phyloP scores from a whole-genome alignment of 2,797 vertebrate genomes.

The Garrulus glandarius region DNA sequence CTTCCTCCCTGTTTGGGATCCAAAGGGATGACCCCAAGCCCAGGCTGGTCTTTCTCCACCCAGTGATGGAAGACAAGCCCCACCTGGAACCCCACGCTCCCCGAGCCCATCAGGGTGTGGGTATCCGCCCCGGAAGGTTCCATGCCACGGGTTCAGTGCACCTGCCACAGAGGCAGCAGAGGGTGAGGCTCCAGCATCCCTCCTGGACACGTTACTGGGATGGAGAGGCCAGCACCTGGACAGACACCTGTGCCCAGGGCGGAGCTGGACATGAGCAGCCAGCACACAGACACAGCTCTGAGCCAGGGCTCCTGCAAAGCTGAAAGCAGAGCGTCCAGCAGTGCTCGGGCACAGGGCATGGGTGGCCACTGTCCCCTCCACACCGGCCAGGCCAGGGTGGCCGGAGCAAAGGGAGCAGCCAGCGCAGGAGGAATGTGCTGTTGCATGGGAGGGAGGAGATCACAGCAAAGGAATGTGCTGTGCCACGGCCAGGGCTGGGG shows the following conservation, averaged over 20 bases:
- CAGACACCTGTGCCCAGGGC: not conserved
- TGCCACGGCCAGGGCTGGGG: slow-evolving; percentile 53
- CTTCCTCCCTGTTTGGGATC: not conserved
- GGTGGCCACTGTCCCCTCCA: not conserved
- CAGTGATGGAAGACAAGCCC: not conserved
- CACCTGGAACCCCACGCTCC: accelerated
- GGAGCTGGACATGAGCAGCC: not conserved
- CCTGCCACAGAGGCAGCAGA: not conserved
- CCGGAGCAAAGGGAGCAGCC: not conserved
- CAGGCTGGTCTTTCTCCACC: not conserved
- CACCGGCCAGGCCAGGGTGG: not conserved
- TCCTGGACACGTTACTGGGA: not conserved
- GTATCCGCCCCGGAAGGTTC: not conserved
- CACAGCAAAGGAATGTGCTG: slow-evolving; percentile 68
- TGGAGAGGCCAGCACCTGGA: not conserved
- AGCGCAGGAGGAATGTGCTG: not conserved
- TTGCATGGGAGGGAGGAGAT: slow-evolving; percentile 32
- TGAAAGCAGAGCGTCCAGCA: not conserved
- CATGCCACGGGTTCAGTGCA: accelerated
- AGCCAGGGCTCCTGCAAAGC: not conserved
- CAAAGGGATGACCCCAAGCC: not conserved
- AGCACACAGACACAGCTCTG: not conserved
- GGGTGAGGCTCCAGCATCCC: not conserved
- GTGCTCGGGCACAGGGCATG: not conserved
- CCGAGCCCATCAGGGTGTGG: accelerated